Base-by-base conservation (phyloP, 2,113 vertebrate genomes). In the Sapayoa aenigma region DNA sequence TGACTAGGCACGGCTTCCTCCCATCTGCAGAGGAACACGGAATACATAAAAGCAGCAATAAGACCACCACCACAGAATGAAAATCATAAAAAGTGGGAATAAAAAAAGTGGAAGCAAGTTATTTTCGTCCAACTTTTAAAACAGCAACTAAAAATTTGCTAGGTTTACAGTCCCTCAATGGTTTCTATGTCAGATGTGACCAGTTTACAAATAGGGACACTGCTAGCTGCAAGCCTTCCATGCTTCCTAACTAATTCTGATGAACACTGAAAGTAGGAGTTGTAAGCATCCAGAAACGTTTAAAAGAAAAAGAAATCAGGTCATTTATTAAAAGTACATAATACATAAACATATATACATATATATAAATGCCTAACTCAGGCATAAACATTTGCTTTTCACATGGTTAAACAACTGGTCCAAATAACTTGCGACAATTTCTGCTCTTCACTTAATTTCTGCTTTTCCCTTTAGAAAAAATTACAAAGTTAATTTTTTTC, bases 161-260 rank as follows among this genome's bases (percentile, higher is more conserved):
- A 17, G 39, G 50, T 65, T 85, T 49, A 37, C 62, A 73, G 66
- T n/a, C 53, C 39, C 63, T 87, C 59, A 76, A 3, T 63, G 78
- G 95, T 95, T 96, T 96, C 78, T 93, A 1, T 95, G 95, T 96
- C 91, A 84, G 89, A 95, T 91, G 95, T 96, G 96, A 95, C n/a
- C 84, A 49, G 95, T 58, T 93, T 96, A 82, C 91, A 78, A 89
- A 97, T n/a, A 39, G 56, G 73, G 23, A 35, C 11, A 25, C 20
- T 67, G 53, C 28, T 50, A 65, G 49, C 71, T 71, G 71, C 53
- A 85, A 76, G 49, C 27, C 16, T 63, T 42, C 16, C 0, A 0
- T 25, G 37, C 39, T 49, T 83, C 50, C 84, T 56, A 90, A 69
- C 28, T 86, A 77, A 81, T 63, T 83, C 79, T 47, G 27, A 92